Conservation (phyloP, 2,888 invertebrate species). For the Patella depressa region DNA sequence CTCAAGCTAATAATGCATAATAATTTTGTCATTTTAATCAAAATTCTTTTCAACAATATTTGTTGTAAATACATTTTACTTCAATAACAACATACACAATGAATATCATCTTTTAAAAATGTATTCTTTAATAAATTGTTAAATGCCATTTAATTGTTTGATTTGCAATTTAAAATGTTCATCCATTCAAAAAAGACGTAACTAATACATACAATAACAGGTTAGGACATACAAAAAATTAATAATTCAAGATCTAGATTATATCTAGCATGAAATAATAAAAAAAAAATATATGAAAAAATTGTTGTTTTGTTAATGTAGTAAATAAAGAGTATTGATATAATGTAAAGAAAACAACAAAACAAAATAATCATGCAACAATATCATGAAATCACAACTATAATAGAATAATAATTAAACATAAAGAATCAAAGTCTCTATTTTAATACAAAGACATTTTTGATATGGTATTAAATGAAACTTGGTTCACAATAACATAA, state of each 20-base stretch:
- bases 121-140: not conserved
- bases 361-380: constrained; percentile 5
- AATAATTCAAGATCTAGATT: not conserved
- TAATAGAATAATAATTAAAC: not conserved
- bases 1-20: too few species aligned
- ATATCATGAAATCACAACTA: constrained; percentile 7
- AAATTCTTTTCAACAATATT: too few species aligned
- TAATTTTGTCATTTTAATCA: too few species aligned
- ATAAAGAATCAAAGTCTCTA: constrained; percentile 1
- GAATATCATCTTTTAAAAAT: not conserved
- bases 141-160: not conserved
- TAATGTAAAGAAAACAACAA: not conserved
- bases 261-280: not conserved
- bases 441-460: constrained; percentile 3
- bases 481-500: constrained; percentile 1
- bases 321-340: not conserved
- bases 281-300: not conserved
- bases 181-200: too few species aligned
- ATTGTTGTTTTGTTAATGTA: not conserved
- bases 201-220: too few species aligned
- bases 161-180: too few species aligned
- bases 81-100: too few species aligned
- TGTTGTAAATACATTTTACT: too few species aligned
- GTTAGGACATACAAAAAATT: not conserved
- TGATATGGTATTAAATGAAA: not conserved